A percentile compares a stretch with the other conserved stretches of the same genome.
phyloP scores from a whole-genome alignment of 2,113 vertebrate genomes.

The Hydrolagus affinis region DNA sequence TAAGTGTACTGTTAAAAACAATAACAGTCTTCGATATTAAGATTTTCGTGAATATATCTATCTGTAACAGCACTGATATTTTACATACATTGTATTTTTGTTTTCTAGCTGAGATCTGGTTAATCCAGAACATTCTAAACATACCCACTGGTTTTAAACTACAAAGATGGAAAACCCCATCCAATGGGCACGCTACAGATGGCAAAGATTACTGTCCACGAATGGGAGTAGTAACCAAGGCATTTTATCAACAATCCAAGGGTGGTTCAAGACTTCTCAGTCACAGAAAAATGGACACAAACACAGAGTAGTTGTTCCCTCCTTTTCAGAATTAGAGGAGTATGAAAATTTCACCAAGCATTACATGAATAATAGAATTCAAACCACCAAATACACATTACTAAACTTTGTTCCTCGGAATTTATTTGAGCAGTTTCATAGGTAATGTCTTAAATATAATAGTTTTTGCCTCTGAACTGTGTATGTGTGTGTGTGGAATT shows the following conservation, averaged over 20 bases:
- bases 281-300: constrained; percentile 47
- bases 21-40: background rate
- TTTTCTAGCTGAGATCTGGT: constrained; percentile 14
- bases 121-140: constrained; percentile 1
- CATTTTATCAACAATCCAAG: constrained; percentile 19
- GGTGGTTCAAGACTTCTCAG: constrained; percentile 34
- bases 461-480: background rate
- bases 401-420: constrained; percentile 88
- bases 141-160: background rate
- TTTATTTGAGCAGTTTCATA: constrained; percentile 94
- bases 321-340: constrained; percentile 60
- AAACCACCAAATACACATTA: constrained; percentile 86
- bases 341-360: constrained; percentile 58
- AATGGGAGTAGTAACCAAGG: constrained; percentile 42
- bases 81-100: background rate
- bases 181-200: constrained; percentile 60
- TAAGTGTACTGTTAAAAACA: background rate
- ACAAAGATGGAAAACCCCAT: constrained; percentile 57
- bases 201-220: constrained; percentile 48
- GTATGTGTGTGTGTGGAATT: background rate
- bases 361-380: constrained; percentile 75
- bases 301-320: constrained; percentile 67
- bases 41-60: background rate
- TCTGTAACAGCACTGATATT: constrained; percentile 11
- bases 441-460: constrained; percentile 51